These are phyloP conservation scores for Fregata magnificens DNA, from an alignment of 2,113 vertebrate genomes.

Conservation along the genomic window DNA sequence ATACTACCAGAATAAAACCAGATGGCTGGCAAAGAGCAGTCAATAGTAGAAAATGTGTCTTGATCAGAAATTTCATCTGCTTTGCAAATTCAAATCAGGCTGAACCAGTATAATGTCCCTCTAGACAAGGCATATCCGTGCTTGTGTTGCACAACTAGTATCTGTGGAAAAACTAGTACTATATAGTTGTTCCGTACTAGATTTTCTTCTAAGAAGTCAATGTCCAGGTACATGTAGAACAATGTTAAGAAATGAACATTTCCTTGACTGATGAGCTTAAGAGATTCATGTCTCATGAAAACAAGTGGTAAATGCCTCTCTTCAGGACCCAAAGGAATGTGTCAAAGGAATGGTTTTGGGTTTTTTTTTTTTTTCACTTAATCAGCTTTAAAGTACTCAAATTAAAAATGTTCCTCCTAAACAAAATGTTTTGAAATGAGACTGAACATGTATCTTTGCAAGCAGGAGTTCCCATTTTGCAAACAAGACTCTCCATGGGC, in stretches of 20 bases:
- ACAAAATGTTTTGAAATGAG: not conserved
- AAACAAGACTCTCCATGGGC: not conserved
- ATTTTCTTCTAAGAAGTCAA: not conserved
- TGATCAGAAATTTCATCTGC: not conserved
- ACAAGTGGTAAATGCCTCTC: not conserved
- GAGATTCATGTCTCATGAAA: not conserved
- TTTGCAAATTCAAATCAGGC: not conserved
- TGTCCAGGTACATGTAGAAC: not conserved
- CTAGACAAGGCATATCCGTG: not conserved
- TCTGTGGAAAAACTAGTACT: not conserved
- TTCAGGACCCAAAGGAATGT: not conserved
- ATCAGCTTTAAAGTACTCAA: not conserved
- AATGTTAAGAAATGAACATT: not conserved
- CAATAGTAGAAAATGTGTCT: not conserved
- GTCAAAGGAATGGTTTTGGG: rapidly evolving
- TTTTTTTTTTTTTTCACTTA: not conserved
- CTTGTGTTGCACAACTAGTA: not conserved
- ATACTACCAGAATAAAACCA: not conserved
- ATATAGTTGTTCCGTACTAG: rapidly evolving
- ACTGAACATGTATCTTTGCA: not conserved
- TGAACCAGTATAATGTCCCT: not conserved
- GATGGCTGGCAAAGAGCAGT: not conserved
- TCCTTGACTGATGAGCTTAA: not conserved
- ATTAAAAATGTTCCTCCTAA: not conserved
- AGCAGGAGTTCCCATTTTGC: not conserved